These are phyloP conservation scores for Hypanus sabinus DNA, from an alignment of 2,113 vertebrate genomes.

Conservation along the genomic window DNA sequence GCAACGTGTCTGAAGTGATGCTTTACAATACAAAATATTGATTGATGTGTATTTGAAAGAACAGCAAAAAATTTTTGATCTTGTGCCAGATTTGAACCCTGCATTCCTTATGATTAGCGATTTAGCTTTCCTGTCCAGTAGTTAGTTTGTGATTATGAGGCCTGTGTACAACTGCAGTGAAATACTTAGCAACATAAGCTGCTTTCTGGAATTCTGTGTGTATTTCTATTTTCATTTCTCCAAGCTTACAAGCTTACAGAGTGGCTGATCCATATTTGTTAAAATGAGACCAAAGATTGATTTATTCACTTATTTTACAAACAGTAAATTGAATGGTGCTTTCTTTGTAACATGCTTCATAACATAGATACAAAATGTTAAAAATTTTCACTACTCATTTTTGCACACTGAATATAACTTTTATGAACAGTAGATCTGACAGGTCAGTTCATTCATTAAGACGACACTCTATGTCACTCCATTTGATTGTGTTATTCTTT, in stretches of 20 bases:
- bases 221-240: neutral
- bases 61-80: neutral
- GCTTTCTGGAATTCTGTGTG: neutral
- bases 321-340: neutral
- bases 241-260: neutral
- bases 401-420: neutral
- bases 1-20: neutral
- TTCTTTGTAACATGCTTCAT: neutral
- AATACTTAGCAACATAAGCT: neutral
- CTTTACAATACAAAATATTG: neutral
- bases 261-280: neutral
- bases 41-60: neutral
- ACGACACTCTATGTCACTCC: neutral
- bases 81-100: neutral
- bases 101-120: neutral
- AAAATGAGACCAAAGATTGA: neutral
- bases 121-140: neutral
- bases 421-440: neutral
- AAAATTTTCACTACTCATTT: neutral
- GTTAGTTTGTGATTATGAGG: neutral
- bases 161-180: neutral
- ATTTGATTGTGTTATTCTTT: neutral
- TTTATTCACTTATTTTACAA: neutral
- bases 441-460: neutral
- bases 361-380: neutral